Conservation (phyloP, 2,113 vertebrate species). For the Cathartes aura region DNA sequence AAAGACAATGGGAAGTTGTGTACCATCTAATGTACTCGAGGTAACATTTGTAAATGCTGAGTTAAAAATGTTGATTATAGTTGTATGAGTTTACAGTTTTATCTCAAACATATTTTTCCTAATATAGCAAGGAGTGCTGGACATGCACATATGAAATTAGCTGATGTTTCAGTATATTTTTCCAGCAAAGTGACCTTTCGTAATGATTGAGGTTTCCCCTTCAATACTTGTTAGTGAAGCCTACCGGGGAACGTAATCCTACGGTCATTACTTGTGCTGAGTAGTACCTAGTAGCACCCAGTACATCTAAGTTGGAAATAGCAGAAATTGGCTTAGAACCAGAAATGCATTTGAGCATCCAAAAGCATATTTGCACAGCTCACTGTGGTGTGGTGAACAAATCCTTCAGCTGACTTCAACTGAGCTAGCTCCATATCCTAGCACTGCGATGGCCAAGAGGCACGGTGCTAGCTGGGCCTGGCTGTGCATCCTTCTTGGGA, state of each 20-base stretch:
- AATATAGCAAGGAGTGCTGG: background rate
- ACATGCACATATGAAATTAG: background rate
- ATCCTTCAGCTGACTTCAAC: background rate
- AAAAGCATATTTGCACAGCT: background rate
- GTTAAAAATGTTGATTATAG: background rate
- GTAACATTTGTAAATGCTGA: background rate
- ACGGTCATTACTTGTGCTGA: background rate
- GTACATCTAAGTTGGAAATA: background rate
- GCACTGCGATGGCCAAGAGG: rapidly evolving
- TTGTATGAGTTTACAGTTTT: background rate
- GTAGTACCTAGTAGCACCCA: background rate
- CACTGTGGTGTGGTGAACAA: background rate
- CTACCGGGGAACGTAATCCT: background rate
- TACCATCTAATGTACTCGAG: background rate
- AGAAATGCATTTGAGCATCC: background rate
- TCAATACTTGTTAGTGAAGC: background rate
- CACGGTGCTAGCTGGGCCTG: background rate
- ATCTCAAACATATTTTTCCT: background rate
- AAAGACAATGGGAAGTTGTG: background rate
- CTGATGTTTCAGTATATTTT: background rate
- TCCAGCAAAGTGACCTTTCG: background rate
- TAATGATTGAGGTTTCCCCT: background rate
- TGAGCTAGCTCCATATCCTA: background rate
- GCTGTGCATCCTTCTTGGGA: background rate
- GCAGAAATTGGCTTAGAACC: background rate